Percentiles rank a stretch among this genome's conserved stretches.
Evolutionary conservation across 64 coral and sea anemone species (phyloP).

Genomic region (Pachyseris speciosa): DNA sequence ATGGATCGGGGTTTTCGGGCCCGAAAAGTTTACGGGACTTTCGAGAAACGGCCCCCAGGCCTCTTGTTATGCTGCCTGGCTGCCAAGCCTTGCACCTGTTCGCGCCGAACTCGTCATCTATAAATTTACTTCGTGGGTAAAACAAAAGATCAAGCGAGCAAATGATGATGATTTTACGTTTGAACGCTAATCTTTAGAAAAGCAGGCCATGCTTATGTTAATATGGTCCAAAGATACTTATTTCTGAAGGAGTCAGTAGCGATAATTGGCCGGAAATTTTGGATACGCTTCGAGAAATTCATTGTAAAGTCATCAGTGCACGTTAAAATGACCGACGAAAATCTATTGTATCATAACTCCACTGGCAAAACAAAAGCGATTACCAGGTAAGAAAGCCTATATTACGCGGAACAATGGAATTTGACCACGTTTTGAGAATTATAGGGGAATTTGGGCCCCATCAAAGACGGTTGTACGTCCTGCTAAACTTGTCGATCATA

Average conservation of each 20-base stretch:
- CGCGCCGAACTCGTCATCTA: neutral
- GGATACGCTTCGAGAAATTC: neutral
- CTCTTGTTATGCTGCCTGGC: neutral
- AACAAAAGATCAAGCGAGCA: constrained; percentile 72
- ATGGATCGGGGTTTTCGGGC: too few species aligned
- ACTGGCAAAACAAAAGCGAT: neutral
- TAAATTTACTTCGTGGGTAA: constrained; percentile 41
- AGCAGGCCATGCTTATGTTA: neutral
- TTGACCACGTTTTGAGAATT: constrained; percentile 97
- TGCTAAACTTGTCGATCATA: constrained; percentile 84
- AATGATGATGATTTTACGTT: neutral
- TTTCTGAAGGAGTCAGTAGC: neutral
- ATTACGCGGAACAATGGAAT: constrained; percentile 68
- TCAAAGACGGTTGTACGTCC: constrained; percentile 85
- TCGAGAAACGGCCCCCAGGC: too few species aligned
- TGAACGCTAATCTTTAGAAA: neutral
- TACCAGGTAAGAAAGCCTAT: neutral
- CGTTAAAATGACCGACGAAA: neutral
- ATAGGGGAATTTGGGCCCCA: constrained; percentile 97
- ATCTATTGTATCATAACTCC: neutral
- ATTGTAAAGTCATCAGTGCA: neutral
- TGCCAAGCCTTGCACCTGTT: constrained; percentile 77
- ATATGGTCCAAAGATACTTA: neutral
- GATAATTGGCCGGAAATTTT: neutral
- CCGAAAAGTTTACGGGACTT: too few species aligned